A percentile compares a stretch with the other conserved stretches of the same genome.
Evolutionary conservation across 2,888 invertebrate genomes (phyloP).

Genomic region (Synergus laeviventris): DNA sequence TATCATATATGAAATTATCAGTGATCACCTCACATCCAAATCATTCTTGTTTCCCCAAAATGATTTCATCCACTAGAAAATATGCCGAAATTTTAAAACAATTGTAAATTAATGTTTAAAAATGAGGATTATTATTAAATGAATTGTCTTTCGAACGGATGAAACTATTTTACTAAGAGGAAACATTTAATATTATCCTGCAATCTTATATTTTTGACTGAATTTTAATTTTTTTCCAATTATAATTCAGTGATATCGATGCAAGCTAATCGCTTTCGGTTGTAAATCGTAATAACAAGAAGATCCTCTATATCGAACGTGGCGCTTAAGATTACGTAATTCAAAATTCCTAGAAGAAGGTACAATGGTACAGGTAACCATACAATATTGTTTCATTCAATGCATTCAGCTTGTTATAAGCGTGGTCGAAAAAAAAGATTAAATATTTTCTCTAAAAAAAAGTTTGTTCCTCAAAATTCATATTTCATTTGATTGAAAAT

Average conservation of each 20-base stretch:
- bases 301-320: constrained; percentile 39
- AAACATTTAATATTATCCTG: background rate
- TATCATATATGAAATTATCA: constrained; percentile 1
- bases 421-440: no score
- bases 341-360: constrained; percentile 34
- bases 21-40: constrained; percentile 16
- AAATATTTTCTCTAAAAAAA: no score
- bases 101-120: background rate
- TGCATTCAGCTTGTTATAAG: constrained; percentile 15
- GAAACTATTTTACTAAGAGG: background rate
- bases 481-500: no score
- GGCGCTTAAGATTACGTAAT: constrained; percentile 39
- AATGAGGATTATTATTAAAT: background rate
- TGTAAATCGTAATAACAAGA: constrained; percentile 38
- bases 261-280: constrained; percentile 32
- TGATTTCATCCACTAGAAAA: background rate
- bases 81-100: background rate
- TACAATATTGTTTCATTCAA: background rate
- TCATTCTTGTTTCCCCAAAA: background rate
- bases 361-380: constrained; percentile 28
- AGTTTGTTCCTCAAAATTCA: no score
- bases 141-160: background rate
- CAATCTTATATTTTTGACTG: background rate
- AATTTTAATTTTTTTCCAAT: background rate
- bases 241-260: background rate